Conservation (phyloP, 2,113 vertebrate species). For the Oryzias woworae region DNA sequence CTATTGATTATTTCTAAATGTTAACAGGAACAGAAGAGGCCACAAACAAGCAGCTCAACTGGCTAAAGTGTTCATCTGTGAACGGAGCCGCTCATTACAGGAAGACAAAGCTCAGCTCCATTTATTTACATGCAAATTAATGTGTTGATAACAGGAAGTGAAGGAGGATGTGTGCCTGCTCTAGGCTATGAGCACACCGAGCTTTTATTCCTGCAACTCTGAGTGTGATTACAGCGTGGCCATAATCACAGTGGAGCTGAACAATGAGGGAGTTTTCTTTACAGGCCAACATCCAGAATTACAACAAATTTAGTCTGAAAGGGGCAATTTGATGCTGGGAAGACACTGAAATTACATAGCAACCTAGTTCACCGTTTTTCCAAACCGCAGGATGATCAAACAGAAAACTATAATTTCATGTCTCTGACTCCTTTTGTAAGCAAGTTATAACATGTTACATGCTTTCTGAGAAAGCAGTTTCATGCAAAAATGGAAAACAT, state of each 20-base stretch:
- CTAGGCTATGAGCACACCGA: not conserved
- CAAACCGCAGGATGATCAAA: not conserved
- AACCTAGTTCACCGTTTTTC: no score
- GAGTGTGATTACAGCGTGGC: slow-evolving; percentile 25
- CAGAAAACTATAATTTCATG: no score
- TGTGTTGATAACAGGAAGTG: slow-evolving; percentile 34
- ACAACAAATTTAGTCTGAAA: slow-evolving; percentile 1
- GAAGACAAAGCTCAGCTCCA: slow-evolving; percentile 28
- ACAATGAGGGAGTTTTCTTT: slow-evolving; percentile 10
- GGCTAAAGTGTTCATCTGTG: slow-evolving; percentile 25
- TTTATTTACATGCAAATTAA: slow-evolving; percentile 44
- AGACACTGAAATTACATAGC: no score
- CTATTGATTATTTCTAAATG: slow-evolving; percentile 50
- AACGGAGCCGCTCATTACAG: slow-evolving; percentile 22
- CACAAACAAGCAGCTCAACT: slow-evolving; percentile 2
- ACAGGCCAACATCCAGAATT: not conserved
- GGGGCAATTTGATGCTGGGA: not conserved
- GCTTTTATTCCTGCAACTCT: slow-evolving; percentile 1
- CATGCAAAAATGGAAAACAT: no score
- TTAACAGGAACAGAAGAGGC: slow-evolving; percentile 24
- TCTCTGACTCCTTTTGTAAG: no score
- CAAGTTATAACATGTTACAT: no score
- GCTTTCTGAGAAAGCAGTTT: no score
- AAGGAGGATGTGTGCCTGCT: slow-evolving; percentile 12
- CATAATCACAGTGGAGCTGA: no score